Evolutionary conservation across 1,140 invertebrate species (phyloP).

Genomic region (Ceratosolen fusciceps): DNA sequence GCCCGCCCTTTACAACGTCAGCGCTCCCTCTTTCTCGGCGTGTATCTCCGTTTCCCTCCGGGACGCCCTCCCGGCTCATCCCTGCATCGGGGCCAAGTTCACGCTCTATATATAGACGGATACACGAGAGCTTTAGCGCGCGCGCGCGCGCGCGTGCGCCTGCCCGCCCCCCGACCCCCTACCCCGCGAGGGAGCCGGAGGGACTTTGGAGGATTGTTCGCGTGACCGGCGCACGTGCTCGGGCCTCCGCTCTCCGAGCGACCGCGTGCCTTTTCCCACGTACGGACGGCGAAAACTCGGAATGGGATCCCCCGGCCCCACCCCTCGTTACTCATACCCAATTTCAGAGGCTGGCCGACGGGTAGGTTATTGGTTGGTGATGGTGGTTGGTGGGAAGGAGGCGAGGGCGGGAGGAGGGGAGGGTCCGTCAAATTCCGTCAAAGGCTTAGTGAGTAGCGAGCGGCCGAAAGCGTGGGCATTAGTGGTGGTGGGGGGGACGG

Average conservation of each 20-base stretch:
- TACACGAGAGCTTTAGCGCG: background rate
- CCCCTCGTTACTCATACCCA: background rate
- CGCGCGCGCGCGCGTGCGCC: too few species aligned
- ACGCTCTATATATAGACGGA: slow-evolving; percentile 47
- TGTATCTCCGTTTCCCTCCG: slow-evolving; percentile 27
- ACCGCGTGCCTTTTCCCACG: slow-evolving; percentile 50
- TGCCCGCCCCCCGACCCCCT: too few species aligned
- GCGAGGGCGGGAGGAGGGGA: too few species aligned
- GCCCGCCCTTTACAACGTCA: background rate
- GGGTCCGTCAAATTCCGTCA: too few species aligned
- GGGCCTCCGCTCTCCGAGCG: slow-evolving; percentile 32
- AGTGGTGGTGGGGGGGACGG: too few species aligned
- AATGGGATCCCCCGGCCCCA: background rate
- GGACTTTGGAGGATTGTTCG: slow-evolving; percentile 9
- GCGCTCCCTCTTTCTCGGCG: background rate
- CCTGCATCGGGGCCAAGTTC: slow-evolving; percentile 68
- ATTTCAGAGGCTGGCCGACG: background rate
- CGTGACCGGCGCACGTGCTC: slow-evolving; percentile 48
- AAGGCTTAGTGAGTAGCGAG: too few species aligned
- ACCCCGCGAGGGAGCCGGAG: too few species aligned
- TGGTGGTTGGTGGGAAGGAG: too few species aligned
- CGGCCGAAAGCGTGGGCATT: too few species aligned
- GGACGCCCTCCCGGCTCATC: slow-evolving; percentile 46
- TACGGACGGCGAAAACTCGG: background rate
- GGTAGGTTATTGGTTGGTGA: background rate